Percentiles rank a stretch among this genome's conserved stretches.
phyloP scores from a whole-genome alignment of 2,888 invertebrate genomes.

The Auanema sp. region DNA sequence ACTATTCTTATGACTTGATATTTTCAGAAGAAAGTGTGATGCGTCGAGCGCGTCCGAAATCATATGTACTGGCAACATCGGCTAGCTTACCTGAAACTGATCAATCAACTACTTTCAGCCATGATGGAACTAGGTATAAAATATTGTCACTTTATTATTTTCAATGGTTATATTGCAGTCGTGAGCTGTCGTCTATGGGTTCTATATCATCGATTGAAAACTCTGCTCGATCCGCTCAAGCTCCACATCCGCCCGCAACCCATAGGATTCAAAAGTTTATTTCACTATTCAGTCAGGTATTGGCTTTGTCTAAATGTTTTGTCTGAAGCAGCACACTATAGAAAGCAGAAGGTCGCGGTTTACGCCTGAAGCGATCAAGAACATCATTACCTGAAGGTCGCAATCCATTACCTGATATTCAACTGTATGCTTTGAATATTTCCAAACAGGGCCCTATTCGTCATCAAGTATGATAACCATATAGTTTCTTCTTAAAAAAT shows the following conservation, averaged over 20 bases:
- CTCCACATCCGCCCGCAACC: conserved; percentile 28
- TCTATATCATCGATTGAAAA: conserved; percentile 20
- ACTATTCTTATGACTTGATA: conserved; percentile 8
- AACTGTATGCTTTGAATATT: conserved; percentile 21
- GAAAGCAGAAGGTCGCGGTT: conserved; percentile 18
- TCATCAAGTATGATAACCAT: conserved; percentile 28
- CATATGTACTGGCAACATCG: conserved; percentile 49
- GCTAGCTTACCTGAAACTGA: conserved; percentile 36
- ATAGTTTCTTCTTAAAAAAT: conserved; percentile 1
- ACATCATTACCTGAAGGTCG: conserved; percentile 38
- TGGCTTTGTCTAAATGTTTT: not conserved
- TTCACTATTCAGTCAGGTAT: conserved; percentile 31
- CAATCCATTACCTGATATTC: conserved; percentile 28
- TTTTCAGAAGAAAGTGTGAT: conserved; percentile 41
- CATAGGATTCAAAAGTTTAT: conserved; percentile 43
- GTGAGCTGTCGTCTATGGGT: conserved; percentile 25
- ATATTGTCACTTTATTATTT: not conserved
- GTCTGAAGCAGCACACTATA: conserved; percentile 4
- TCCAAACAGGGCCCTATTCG: conserved; percentile 39
- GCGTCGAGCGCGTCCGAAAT: conserved; percentile 47
- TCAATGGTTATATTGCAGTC: conserved; percentile 12
- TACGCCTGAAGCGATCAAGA: conserved; percentile 37
- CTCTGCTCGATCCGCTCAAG: conserved; percentile 11
- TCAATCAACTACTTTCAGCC: conserved; percentile 23
- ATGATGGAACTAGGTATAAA: conserved; percentile 24